A percentile compares a stretch with the other conserved stretches of the same genome.
These are phyloP conservation scores for Emmelina monodactyla DNA, from an alignment of 2,888 invertebrate species.

Conservation along the genomic window DNA sequence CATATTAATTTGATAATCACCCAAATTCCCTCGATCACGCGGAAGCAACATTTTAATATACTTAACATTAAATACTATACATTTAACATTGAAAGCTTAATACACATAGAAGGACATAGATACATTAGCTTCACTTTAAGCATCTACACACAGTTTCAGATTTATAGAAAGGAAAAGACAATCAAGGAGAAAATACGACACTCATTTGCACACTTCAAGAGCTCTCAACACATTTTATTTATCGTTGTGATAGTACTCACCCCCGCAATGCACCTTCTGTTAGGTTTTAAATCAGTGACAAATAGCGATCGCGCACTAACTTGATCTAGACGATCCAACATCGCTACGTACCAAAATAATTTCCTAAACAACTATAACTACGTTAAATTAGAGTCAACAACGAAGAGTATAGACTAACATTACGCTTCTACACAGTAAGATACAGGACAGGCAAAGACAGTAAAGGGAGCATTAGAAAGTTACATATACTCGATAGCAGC, in stretches of 20 bases:
- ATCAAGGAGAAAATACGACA: constrained; percentile 50
- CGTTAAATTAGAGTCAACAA: constrained; percentile 53
- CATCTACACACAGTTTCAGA: constrained; percentile 23
- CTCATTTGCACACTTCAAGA: constrained; percentile 42
- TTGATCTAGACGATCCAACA: constrained; percentile 29
- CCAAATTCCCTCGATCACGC: constrained; percentile 57
- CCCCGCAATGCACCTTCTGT: constrained; percentile 17
- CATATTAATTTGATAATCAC: constrained; percentile 62
- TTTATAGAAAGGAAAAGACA: constrained; percentile 25
- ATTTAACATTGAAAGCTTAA: constrained; percentile 58
- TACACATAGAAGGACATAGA: constrained; percentile 24
- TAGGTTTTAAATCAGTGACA: constrained; percentile 57
- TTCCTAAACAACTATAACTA: constrained; percentile 44
- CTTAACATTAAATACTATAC: constrained; percentile 27
- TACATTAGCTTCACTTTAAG: constrained; percentile 28
- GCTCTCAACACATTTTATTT: constrained; percentile 25
- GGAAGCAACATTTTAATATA: constrained; percentile 34
- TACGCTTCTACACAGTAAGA: constrained; percentile 24
- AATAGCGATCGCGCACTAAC: constrained; percentile 28
- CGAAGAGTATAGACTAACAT: constrained; percentile 48
- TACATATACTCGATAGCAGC: constrained; percentile 25
- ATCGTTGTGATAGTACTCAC: neutral
- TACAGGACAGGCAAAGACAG: constrained; percentile 30
- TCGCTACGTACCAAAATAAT: constrained; percentile 58
- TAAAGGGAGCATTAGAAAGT: constrained; percentile 16